Conservation (phyloP, 2,797 vertebrate species). For the Propithecus deckenii region DNA sequence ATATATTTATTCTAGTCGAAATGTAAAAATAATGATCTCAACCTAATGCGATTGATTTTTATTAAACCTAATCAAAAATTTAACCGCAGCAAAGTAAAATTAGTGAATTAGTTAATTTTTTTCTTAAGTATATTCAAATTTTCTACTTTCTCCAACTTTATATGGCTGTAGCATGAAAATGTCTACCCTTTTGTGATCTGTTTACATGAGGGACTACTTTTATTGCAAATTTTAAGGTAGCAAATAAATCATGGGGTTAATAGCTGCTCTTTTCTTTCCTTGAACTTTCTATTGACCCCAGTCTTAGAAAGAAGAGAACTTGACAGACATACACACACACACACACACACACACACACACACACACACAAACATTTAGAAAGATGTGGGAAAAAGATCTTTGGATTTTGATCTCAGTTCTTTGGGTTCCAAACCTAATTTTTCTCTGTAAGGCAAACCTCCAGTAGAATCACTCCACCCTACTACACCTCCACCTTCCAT, state of each 20-base stretch:
- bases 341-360: not conserved
- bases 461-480: not conserved
- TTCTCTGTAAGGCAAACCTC: not conserved
- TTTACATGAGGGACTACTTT: not conserved
- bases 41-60: not conserved
- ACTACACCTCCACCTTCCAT: rapidly evolving
- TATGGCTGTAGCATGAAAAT: not conserved
- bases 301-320: not conserved
- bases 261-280: not conserved
- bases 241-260: not conserved
- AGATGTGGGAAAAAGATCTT: not conserved
- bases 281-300: not conserved
- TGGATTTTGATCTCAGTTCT: not conserved
- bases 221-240: not conserved
- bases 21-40: not conserved
- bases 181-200: not conserved
- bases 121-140: not conserved
- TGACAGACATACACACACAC: not conserved
- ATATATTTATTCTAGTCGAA: not conserved
- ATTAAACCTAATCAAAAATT: not conserved
- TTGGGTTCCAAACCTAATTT: not conserved
- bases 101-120: not conserved
- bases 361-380: not conserved
- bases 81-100: not conserved
- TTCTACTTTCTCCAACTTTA: not conserved